These are phyloP conservation scores for Teleiodes luculella DNA, from an alignment of 2,888 invertebrate species.

Conservation along the genomic window DNA sequence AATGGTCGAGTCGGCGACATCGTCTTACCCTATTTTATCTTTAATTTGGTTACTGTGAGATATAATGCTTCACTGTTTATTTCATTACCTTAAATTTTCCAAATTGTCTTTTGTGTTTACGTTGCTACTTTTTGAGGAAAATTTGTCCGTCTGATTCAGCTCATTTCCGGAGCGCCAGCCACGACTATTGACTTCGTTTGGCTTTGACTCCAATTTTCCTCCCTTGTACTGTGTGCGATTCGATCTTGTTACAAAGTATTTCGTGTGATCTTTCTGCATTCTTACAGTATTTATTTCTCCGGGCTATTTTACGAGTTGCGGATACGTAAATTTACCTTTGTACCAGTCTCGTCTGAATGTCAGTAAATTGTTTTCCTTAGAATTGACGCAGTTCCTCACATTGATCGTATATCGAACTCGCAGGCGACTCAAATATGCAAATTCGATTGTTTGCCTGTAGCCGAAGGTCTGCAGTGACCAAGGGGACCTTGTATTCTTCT, in stretches of 20 bases:
- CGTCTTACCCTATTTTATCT: conserved; percentile 32
- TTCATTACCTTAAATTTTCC: neutral
- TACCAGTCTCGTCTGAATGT: neutral
- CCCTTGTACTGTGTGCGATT: too few relatives aligned
- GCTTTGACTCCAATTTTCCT: neutral
- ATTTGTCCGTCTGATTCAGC: conserved; percentile 6
- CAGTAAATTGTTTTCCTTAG: neutral
- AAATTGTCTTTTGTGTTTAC: neutral
- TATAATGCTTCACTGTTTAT: conserved; percentile 20
- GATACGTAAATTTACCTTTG: neutral
- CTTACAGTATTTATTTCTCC: neutral
- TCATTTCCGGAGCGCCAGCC: conserved; percentile 18
- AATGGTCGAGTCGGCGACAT: conserved; percentile 33
- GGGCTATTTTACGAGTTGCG: neutral
- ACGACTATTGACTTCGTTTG: neutral
- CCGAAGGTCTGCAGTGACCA: conserved; percentile 5
- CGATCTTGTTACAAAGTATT: too few relatives aligned
- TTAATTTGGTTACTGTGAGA: conserved; percentile 37
- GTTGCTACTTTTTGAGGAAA: neutral
- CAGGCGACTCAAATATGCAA: conserved; percentile 29
- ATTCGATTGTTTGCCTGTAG: conserved; percentile 23
- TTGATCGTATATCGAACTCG: neutral
- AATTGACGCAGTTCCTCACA: conserved; percentile 1
- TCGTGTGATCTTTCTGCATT: too few relatives aligned
- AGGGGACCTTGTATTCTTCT: neutral